phyloP scores from a whole-genome alignment of 2,888 invertebrate species.

The Abscondita cerata region DNA sequence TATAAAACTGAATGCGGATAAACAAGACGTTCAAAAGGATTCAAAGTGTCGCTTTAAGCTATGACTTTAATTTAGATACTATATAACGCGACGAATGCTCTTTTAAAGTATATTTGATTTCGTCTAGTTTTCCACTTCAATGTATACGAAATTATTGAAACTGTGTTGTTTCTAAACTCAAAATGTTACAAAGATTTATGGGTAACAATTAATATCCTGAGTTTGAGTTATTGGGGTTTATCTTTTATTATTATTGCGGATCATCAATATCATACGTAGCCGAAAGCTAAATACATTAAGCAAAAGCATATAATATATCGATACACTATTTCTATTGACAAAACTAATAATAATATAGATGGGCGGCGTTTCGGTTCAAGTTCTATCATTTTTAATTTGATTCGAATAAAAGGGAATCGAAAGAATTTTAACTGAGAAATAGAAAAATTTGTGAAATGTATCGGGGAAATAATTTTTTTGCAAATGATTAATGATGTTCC shows the following conservation, averaged over 20 bases:
- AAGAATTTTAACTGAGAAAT: too few species aligned
- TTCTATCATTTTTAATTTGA: too few species aligned
- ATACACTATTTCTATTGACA: background rate
- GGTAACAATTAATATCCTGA: background rate
- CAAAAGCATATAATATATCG: slow-evolving; percentile 3
- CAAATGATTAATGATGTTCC: too few species aligned
- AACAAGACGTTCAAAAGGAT: slow-evolving; percentile 24
- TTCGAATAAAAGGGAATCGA: too few species aligned
- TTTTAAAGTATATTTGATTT: slow-evolving; percentile 12
- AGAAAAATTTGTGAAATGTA: too few species aligned
- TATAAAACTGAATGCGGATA: slow-evolving; percentile 18
- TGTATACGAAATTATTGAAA: too few species aligned
- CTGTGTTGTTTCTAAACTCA: too few species aligned
- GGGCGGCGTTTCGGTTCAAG: too few species aligned
- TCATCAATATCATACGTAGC: slow-evolving; percentile 7
- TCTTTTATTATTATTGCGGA: slow-evolving; percentile 9
- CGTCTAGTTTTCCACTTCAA: background rate
- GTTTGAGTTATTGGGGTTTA: slow-evolving; percentile 5
- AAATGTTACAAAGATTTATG: too few species aligned
- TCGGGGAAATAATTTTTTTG: too few species aligned
- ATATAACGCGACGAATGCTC: slow-evolving; percentile 10
- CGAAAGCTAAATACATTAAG: slow-evolving; percentile 6
- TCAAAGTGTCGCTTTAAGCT: slow-evolving; percentile 30
- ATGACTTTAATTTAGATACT: slow-evolving; percentile 17
- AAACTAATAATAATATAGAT: too few species aligned